Conservation (phyloP, 53 echinoderm and acorn worm species). For the Holothuria scabra region DNA sequence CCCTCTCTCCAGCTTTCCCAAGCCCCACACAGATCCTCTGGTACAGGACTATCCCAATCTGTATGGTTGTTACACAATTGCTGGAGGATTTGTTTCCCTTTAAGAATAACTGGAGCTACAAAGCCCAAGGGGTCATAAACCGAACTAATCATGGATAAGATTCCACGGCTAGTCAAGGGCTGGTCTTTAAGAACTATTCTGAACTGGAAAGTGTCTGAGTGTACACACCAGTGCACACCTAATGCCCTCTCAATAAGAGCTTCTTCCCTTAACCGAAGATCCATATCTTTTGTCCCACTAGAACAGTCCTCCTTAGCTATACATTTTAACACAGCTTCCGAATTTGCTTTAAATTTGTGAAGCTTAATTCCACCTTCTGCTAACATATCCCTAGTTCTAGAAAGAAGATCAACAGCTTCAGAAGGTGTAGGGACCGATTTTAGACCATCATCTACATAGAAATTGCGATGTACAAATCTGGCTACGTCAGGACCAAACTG, state of each 20-base stretch:
- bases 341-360: conserved; percentile 66
- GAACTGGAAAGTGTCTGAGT: conserved; percentile 58
- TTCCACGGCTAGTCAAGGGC: conserved; percentile 44
- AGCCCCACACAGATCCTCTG: conserved; percentile 31
- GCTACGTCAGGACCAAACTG: neutral
- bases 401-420: conserved; percentile 62
- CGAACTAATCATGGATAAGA: conserved; percentile 52
- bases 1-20: conserved; percentile 31
- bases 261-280: neutral
- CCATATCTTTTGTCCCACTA: conserved; percentile 4
- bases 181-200: conserved; percentile 12
- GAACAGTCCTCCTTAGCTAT: conserved; percentile 45
- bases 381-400: conserved; percentile 25
- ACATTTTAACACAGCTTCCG: conserved; percentile 58
- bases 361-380: conserved; percentile 59
- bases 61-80: conserved; percentile 27
- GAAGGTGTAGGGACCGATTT: conserved; percentile 51
- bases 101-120: conserved; percentile 54
- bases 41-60: conserved; percentile 53
- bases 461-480: too few species aligned
- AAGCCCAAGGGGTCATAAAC: conserved; percentile 63
- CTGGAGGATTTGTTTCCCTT: conserved; percentile 61
- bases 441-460: conserved; percentile 73
- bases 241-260: conserved; percentile 51
- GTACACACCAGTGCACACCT: conserved; percentile 56